A percentile compares a stretch with the other conserved stretches of the same genome.
Conservation (phyloP, 2,888 invertebrate genomes). For the Caenorhabditis uteleia region DNA sequence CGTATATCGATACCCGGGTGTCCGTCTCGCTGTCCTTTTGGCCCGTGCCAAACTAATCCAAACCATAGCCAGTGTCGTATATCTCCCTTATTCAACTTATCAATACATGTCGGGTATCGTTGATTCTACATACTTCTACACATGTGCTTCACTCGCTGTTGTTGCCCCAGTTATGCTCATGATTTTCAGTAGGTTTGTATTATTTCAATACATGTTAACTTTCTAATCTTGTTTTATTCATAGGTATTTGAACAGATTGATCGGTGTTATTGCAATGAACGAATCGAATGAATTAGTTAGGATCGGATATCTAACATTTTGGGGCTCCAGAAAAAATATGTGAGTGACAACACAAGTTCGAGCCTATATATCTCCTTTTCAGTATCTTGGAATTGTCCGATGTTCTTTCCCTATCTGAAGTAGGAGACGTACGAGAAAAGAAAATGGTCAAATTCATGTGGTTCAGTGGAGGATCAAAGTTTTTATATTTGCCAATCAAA, state of each 20-base stretch:
- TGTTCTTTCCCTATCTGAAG: slow-evolving; percentile 36
- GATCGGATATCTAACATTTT: slow-evolving; percentile 52
- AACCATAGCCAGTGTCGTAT: slow-evolving; percentile 48
- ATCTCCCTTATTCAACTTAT: slow-evolving; percentile 50
- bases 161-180: slow-evolving; percentile 45
- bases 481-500: slow-evolving; percentile 24
- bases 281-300: slow-evolving; percentile 45
- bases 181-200: slow-evolving; percentile 44
- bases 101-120: slow-evolving; percentile 15
- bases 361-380: slow-evolving; percentile 1
- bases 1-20: slow-evolving; percentile 56
- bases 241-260: slow-evolving; percentile 53
- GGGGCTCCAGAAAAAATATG: slow-evolving; percentile 49
- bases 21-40: slow-evolving; percentile 43
- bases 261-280: slow-evolving; percentile 60
- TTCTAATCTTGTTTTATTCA: too few relatives aligned
- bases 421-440: slow-evolving; percentile 11
- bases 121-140: slow-evolving; percentile 29
- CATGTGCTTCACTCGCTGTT: slow-evolving; percentile 34
- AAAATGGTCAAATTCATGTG: slow-evolving; percentile 36
- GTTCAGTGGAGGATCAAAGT: slow-evolving; percentile 15
- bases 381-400: slow-evolving; percentile 26
- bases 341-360: slow-evolving; percentile 2
- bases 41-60: slow-evolving; percentile 55
- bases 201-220: neutral